Percentiles rank a stretch among this genome's conserved stretches.
Evolutionary conservation across 2,113 vertebrate species (phyloP).

Genomic region (Myiagra hebetior): DNA sequence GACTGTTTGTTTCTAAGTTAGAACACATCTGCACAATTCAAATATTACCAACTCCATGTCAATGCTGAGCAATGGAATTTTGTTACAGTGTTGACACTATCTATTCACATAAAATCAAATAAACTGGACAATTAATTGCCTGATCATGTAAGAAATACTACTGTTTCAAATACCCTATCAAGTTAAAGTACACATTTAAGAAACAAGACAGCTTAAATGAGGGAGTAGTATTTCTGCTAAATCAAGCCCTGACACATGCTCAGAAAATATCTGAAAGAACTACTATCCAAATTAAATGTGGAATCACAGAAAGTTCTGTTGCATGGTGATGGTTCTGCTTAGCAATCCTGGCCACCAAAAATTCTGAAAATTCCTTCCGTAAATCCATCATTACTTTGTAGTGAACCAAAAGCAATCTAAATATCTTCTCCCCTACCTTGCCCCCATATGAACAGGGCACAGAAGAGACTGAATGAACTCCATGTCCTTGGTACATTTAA

Average conservation of each 20-base stretch:
- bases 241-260: not conserved
- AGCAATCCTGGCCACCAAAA: not conserved
- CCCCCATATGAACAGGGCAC: not conserved
- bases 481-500: not conserved
- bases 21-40: not conserved
- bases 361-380: not conserved
- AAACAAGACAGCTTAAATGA: not conserved
- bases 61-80: not conserved
- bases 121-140: not conserved
- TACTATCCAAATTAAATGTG: not conserved
- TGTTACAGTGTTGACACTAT: not conserved
- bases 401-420: not conserved
- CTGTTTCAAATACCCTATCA: not conserved
- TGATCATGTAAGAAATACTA: not conserved
- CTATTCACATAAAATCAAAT: not conserved
- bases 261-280: not conserved
- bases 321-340: not conserved
- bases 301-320: not conserved
- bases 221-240: not conserved
- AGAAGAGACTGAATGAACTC: not conserved
- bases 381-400: not conserved
- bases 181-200: not conserved
- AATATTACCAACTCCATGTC: not conserved
- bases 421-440: not conserved
- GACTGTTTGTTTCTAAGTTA: not conserved